Percentiles rank a stretch among this genome's conserved stretches.
These are phyloP conservation scores for Drosophila suzukii DNA, from an alignment of 1,140 invertebrate genomes.

Conservation along the genomic window DNA sequence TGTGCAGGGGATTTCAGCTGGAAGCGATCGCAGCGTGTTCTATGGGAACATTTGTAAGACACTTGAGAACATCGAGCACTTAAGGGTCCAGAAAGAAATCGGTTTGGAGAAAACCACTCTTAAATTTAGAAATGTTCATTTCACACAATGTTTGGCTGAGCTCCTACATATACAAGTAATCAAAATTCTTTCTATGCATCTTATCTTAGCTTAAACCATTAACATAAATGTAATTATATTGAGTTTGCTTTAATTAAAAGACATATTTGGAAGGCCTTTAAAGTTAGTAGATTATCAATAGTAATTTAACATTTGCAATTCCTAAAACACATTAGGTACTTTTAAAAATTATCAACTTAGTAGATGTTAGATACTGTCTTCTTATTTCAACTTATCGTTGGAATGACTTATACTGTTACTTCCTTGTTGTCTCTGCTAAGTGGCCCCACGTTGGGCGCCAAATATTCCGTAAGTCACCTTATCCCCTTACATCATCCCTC, in stretches of 20 bases:
- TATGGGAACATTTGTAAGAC: slow-evolving; percentile 3
- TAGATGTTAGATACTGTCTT: not conserved
- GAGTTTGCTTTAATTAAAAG: too few species aligned
- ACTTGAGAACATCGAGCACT: not conserved
- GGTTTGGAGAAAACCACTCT: not conserved
- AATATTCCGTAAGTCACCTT: slow-evolving; percentile 7
- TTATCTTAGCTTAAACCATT: too few species aligned
- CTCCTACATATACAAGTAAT: not conserved
- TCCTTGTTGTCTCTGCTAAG: not conserved
- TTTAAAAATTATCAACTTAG: too few species aligned
- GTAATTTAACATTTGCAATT: too few species aligned
- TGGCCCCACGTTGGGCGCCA: not conserved
- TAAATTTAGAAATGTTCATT: not conserved
- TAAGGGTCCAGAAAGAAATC: not conserved
- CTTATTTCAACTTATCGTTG: too few species aligned
- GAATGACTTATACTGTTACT: not conserved
- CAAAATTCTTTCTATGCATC: not conserved
- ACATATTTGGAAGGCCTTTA: too few species aligned
- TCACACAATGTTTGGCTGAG: not conserved
- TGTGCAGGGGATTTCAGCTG: slow-evolving; percentile 39
- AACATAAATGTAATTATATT: too few species aligned
- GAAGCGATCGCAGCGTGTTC: slow-evolving; percentile 11
- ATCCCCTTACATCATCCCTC: not conserved
- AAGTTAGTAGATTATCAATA: too few species aligned
- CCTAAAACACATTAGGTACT: too few species aligned